Base-by-base conservation (phyloP, 2,113 vertebrate genomes). In the Sinocyclocheilus anophthalmus region DNA sequence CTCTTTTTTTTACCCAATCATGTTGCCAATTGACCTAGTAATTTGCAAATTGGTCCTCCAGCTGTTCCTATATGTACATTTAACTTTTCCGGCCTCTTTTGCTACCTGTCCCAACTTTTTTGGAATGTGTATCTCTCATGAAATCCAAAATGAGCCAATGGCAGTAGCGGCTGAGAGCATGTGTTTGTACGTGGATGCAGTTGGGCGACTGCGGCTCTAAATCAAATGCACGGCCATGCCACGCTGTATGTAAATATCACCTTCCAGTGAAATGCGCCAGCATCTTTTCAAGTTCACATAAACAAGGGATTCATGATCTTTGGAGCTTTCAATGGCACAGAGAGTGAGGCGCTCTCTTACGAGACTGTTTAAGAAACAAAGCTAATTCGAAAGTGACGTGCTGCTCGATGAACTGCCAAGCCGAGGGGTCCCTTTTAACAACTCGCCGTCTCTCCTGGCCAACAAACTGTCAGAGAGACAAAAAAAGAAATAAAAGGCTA, bases 151-250 rank as follows among this genome's bases (percentile, higher is more conserved):
- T n/a, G n/a, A n/a, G n/a, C n/a, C n/a, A n/a, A n/a, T n/a, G 85
- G 72, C 69, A 67, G 87, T 83, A 30, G 84, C 87, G 75, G 90
- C 88, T 91, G 16, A 91, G 87, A 90, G 87, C 84, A 69, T 90
- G 87, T 88, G 88, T 81, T 85, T 89, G 91, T 90, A 91, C 86
- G 73, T 42, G 16, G 67, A 86, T 86, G n/a, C 86, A 86, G 76
- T 78, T 59, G 8, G 45, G 72, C 85, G 76, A 89, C 88, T 59
- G 85, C 6, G 20, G 70, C 72, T 85, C 80, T 80, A 91, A 91
- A 87, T 20, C 45, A 85, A 91, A 81, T 76, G 73, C 84, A 89
- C 65, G 83, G 69, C n/a, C 73, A 61, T 72, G 24, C 39, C 26
- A 76, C 53, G 24, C 53, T 63, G 53, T 89, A 87, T 63, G 85